Evolutionary conservation across 1,140 invertebrate species (phyloP).

Genomic region (Dendroctonus ponderosae): DNA sequence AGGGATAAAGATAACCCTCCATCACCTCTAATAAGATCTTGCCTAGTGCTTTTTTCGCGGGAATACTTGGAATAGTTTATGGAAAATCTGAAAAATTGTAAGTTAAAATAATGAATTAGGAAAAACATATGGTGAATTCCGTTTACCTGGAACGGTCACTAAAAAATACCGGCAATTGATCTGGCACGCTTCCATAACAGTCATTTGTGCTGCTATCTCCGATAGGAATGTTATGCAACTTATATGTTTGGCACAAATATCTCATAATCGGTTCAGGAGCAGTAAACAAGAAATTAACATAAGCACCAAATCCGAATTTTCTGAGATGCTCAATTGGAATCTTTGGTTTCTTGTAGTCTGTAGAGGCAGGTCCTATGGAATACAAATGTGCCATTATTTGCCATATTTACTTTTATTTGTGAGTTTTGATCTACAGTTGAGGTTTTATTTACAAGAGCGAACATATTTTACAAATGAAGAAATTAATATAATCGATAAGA

Average conservation of each 20-base stretch:
- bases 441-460: too few relatives aligned
- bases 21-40: conserved; percentile 39
- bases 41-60: conserved; percentile 41
- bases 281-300: conserved; percentile 72
- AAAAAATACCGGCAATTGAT: conserved; percentile 65
- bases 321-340: conserved; percentile 57
- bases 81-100: conserved; percentile 32
- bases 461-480: too few relatives aligned
- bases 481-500: too few relatives aligned
- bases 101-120: neutral
- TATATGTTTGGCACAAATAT: conserved; percentile 72
- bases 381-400: too few relatives aligned
- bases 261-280: conserved; percentile 76
- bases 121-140: neutral
- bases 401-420: too few relatives aligned
- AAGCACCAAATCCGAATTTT: conserved; percentile 72
- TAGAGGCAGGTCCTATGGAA: conserved; percentile 19
- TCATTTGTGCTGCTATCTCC: conserved; percentile 64
- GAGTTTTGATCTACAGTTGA: too few relatives aligned
- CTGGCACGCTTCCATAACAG: conserved; percentile 62
- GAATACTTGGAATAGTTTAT: conserved; percentile 46
- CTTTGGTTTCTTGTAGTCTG: conserved; percentile 46
- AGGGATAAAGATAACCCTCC: conserved; percentile 43
- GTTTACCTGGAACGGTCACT: conserved; percentile 56
- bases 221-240: conserved; percentile 77